A percentile compares a stretch with the other conserved stretches of the same genome.
Evolutionary conservation across 1,140 invertebrate genomes (phyloP).

Genomic region (Panonychus citri): DNA sequence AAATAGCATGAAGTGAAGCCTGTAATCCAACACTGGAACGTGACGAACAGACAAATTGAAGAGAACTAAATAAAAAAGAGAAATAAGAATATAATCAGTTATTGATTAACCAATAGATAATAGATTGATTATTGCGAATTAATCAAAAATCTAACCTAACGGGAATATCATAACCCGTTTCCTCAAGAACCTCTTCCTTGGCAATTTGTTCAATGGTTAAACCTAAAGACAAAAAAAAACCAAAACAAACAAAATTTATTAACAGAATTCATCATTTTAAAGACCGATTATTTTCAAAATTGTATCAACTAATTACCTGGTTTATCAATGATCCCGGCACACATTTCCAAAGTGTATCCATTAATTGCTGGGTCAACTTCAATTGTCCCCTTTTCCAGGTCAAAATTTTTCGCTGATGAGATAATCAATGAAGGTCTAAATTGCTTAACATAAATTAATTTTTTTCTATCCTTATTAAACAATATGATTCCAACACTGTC

Average conservation of each 20-base stretch:
- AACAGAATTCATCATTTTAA: neutral
- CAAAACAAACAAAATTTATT: neutral
- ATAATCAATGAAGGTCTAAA: slow-evolving; percentile 43
- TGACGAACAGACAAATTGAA: slow-evolving; percentile 23
- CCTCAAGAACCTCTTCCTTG: slow-evolving; percentile 64
- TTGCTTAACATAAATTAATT: slow-evolving; percentile 65
- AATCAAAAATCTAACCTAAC: slow-evolving; percentile 18
- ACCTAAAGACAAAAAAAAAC: slow-evolving; percentile 17
- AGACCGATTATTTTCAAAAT: neutral
- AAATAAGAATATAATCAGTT: neutral
- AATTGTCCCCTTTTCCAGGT: slow-evolving; percentile 23
- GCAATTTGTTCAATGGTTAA: slow-evolving; percentile 47
- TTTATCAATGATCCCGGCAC: slow-evolving; percentile 85
- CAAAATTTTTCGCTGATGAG: slow-evolving; percentile 27
- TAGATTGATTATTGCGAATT: neutral
- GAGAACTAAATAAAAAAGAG: neutral
- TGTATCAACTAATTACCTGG: neutral
- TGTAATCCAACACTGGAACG: slow-evolving; percentile 27
- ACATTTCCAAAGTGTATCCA: slow-evolving; percentile 40
- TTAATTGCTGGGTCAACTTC: neutral
- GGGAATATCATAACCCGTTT: slow-evolving; percentile 76
- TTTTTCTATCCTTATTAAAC: slow-evolving; percentile 48
- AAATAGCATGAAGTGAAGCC: slow-evolving; percentile 51
- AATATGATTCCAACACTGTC: slow-evolving; percentile 46
- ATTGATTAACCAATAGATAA: neutral